Conservation (phyloP, 1,140 invertebrate genomes). For the Ladona fulva region DNA sequence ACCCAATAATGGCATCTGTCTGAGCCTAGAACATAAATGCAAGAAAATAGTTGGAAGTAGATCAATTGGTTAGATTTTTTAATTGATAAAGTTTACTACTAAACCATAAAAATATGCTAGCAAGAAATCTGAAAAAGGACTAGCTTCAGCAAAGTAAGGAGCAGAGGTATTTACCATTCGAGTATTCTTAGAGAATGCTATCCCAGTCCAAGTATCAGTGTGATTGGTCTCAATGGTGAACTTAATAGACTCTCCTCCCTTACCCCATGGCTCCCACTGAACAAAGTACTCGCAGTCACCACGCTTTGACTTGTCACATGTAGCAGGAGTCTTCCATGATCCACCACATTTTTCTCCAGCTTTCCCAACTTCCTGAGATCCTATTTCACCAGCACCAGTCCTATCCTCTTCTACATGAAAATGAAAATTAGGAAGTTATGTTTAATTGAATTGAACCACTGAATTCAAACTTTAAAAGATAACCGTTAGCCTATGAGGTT, state of each 20-base stretch:
- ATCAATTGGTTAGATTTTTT: no score
- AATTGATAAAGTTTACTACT: no score
- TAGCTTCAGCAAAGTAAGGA: no score
- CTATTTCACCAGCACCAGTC: background rate
- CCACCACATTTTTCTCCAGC: conserved; percentile 47
- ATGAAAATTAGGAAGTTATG: background rate
- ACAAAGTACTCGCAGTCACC: conserved; percentile 74
- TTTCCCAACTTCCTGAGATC: background rate
- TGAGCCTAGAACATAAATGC: conserved; percentile 46
- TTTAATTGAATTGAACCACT: no score
- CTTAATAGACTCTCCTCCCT: conserved; percentile 58
- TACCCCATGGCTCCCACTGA: conserved; percentile 68
- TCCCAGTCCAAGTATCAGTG: conserved; percentile 82
- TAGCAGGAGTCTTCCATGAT: conserved; percentile 64
- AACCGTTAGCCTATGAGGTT: no score
- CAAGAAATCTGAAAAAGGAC: no score
- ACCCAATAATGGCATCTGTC: conserved; percentile 77
- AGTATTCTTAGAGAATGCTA: conserved; percentile 80
- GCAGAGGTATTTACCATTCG: conserved; percentile 55
- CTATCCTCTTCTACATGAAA: conserved; percentile 1
- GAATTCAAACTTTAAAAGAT: no score
- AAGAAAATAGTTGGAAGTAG: background rate
- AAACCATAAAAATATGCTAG: no score
- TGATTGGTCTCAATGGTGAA: conserved; percentile 81
- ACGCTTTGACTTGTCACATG: conserved; percentile 53